Base-by-base conservation (phyloP, 2,113 vertebrate species). In the Crypturellus undulatus region DNA sequence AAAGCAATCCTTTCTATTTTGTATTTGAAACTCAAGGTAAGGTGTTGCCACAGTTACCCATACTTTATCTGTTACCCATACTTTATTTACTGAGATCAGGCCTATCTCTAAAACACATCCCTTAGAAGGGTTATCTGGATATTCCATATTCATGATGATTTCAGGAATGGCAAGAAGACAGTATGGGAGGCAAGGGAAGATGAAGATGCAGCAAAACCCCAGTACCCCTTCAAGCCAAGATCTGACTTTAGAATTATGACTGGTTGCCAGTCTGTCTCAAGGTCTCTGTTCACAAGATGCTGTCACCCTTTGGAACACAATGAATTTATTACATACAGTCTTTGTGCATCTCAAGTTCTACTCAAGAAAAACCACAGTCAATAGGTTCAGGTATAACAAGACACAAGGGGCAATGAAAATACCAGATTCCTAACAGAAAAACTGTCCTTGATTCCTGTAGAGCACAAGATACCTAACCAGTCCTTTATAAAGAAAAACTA, bases 131-230 rank as follows among this genome's bases (percentile, higher is more conserved):
- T 42, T 51, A 78, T 17, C 47, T 77, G 16, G 15, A 9, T 34
- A 12, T 17, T 32, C 82, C 32, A 11, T 5, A 63, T 18, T 63
- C 5, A 2, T 5, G 12, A 43, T 0, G 2, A 84, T 6, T 8
- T 58, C 5, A 22, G 47, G 86, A 92, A 65, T 0, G 21, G 2
- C 19, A 83, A 47, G 34, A 3, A 65, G 9, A 60, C 10, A 83
- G 78, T 49, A 71, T 6, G 6, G 7, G 10, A 67, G 9, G 69
- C 51, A 75, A 77, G 18, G 36, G n/a, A 62, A 77, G 22, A 76
- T 16, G 22, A 51, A 45, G 19, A 64, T 10, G 40, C 54, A 91
- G 6, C 56, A 86, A 90, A 77, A 86, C 32, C 12, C 32, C 22
- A 9, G 32, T 13, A 78, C 7, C 10, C 38, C 47, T 56, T 64